phyloP scores from a whole-genome alignment of 2,888 invertebrate species.

The Polydrusus tereticollis region DNA sequence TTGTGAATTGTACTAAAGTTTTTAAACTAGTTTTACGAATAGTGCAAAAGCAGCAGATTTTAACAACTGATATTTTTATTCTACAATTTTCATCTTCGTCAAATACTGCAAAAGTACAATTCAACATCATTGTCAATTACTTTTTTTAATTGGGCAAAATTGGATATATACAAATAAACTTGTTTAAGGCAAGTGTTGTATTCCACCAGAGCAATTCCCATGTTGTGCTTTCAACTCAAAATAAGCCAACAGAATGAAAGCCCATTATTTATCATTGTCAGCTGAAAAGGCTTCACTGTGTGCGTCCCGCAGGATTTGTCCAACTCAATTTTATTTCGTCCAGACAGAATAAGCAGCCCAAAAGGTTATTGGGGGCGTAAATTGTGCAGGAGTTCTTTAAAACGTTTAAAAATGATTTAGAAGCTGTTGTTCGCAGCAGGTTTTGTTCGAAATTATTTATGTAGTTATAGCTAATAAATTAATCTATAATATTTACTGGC shows the following conservation, averaged over 20 bases:
- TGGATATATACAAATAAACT: neutral
- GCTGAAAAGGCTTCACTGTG: neutral
- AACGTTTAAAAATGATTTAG: neutral
- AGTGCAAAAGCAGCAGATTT: no score
- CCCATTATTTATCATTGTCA: constrained; percentile 1
- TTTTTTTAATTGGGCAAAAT: neutral
- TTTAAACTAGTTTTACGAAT: no score
- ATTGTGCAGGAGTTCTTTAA: neutral
- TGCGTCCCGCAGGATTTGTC: neutral
- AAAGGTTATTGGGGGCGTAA: neutral
- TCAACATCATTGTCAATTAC: no score
- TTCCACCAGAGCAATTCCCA: neutral
- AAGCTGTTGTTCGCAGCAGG: neutral
- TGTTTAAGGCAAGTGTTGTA: neutral
- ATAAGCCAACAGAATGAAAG: neutral
- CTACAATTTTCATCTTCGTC: no score
- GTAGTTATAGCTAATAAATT: no score
- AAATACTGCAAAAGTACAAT: no score
- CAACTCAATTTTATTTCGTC: constrained; percentile 1
- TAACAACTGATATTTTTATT: no score
- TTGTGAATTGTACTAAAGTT: no score
- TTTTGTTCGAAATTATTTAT: no score
- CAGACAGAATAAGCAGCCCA: neutral
- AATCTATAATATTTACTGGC: no score
- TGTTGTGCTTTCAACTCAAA: neutral